Evolutionary conservation across 1,140 invertebrate species (phyloP).

Genomic region (Palaemon carinicauda): DNA sequence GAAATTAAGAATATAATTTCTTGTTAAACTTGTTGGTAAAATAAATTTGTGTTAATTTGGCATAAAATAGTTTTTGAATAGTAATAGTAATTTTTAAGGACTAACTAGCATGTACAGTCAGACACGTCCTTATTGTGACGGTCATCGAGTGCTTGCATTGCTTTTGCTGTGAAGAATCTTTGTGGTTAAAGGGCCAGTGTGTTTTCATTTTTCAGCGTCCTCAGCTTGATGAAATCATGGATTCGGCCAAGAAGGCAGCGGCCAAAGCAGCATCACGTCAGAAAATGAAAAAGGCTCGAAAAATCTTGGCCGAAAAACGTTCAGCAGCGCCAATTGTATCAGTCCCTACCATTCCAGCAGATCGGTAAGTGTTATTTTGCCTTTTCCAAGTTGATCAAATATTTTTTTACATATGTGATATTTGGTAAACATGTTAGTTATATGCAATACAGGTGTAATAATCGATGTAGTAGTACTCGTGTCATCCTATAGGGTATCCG

Average conservation of each 20-base stretch:
- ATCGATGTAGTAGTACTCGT: no score
- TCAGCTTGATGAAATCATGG: conserved; percentile 61
- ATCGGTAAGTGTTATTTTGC: conserved; percentile 67
- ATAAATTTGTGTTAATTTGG: no score
- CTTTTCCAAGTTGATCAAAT: not conserved
- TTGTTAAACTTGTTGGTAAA: no score
- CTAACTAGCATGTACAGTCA: conserved; percentile 56
- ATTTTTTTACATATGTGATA: no score
- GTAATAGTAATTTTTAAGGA: not conserved
- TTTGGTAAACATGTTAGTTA: no score
- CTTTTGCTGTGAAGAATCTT: conserved; percentile 49
- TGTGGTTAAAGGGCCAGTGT: conserved; percentile 51
- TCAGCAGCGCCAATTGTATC: conserved; percentile 89
- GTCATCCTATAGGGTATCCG: no score
- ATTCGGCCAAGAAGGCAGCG: conserved; percentile 64
- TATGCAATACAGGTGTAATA: no score
- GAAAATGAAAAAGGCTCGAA: conserved; percentile 82
- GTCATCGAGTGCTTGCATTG: conserved; percentile 47
- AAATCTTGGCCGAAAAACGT: conserved; percentile 83
- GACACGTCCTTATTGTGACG: conserved; percentile 20
- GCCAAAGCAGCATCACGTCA: conserved; percentile 69
- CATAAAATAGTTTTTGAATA: no score
- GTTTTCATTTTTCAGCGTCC: conserved; percentile 53
- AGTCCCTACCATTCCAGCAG: conserved; percentile 91
- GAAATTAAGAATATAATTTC: no score